Evolutionary conservation across 2,113 vertebrate genomes (phyloP).

Genomic region (Eupsittula cactorum): DNA sequence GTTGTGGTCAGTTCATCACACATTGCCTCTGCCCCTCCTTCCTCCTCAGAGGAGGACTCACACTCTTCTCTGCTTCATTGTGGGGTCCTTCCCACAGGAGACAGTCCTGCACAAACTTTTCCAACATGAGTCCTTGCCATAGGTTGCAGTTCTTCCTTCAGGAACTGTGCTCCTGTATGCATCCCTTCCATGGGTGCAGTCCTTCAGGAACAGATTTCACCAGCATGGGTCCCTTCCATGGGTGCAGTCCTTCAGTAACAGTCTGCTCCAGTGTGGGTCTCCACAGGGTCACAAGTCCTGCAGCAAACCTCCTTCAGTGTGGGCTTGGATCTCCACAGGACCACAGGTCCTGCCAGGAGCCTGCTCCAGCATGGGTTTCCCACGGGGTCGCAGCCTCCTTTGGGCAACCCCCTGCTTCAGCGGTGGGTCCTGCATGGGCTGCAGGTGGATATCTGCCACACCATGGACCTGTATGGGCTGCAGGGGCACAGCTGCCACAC

Average conservation of each 20-base stretch:
- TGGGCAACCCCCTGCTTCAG: background rate
- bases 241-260: background rate
- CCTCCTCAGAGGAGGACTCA: background rate
- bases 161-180: background rate
- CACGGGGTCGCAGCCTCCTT: background rate
- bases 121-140: background rate
- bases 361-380: background rate
- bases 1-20: background rate
- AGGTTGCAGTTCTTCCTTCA: background rate
- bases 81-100: background rate
- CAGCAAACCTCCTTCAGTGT: background rate
- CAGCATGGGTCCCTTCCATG: background rate
- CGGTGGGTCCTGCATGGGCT: accelerated
- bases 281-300: background rate
- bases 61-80: background rate
- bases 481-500: background rate
- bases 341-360: background rate
- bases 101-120: background rate
- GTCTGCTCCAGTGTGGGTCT: background rate
- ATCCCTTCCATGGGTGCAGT: background rate
- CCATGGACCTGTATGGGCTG: accelerated
- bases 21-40: background rate
- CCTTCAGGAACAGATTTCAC: background rate
- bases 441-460: background rate
- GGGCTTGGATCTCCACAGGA: background rate